Evolutionary conservation across 2,113 vertebrate genomes (phyloP).

Genomic region (Barbus barbus): DNA sequence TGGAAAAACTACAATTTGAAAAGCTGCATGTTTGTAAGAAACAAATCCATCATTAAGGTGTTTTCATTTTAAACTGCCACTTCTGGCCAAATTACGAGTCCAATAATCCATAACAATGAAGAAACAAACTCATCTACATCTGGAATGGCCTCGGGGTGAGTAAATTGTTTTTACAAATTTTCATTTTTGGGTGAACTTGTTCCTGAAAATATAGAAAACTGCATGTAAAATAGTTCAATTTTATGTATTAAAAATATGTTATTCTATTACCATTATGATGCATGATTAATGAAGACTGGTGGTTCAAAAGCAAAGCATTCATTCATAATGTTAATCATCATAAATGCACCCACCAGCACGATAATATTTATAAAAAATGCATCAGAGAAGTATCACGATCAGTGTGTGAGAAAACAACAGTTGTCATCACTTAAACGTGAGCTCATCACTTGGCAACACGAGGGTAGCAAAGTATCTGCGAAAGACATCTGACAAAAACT

Average conservation of each 20-base stretch:
- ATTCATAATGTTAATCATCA: not conserved
- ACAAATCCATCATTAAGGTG: not conserved
- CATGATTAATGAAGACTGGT: not conserved
- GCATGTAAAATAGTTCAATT: not conserved
- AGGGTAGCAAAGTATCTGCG: not conserved
- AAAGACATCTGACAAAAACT: not conserved
- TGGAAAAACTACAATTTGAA: not conserved
- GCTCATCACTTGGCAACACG: not conserved
- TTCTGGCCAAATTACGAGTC: not conserved
- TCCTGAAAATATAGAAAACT: not conserved
- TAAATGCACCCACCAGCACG: not conserved
- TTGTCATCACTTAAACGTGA: not conserved
- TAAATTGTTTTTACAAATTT: not conserved
- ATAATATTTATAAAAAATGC: not conserved
- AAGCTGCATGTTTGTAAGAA: not conserved
- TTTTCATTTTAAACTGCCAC: not conserved
- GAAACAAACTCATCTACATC: not conserved
- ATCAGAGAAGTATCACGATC: not conserved
- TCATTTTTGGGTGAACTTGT: not conserved
- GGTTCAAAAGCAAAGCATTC: not conserved
- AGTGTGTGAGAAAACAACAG: slow-evolving; percentile 4
- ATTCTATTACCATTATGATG: not conserved
- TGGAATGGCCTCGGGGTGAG: not conserved
- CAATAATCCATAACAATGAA: not conserved
- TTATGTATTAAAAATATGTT: not conserved